These are phyloP conservation scores for Magallana nippona DNA, from an alignment of 2,888 invertebrate genomes.

Conservation along the genomic window DNA sequence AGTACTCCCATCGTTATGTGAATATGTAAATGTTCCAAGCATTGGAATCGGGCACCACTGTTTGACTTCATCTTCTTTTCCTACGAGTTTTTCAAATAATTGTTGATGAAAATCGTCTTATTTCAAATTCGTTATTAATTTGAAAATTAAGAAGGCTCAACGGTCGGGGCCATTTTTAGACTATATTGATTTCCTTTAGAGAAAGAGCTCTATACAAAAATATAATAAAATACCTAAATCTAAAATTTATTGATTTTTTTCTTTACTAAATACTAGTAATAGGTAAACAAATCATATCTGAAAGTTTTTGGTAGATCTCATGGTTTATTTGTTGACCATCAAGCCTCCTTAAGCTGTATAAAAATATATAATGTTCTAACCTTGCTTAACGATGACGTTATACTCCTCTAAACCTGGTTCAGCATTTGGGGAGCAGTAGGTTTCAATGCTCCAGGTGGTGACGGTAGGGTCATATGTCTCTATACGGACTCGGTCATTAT, in stretches of 20 bases:
- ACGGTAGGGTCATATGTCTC: constrained; percentile 15
- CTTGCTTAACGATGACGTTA: constrained; percentile 46
- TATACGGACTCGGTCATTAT: constrained; percentile 36
- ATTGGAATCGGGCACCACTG: constrained; percentile 39
- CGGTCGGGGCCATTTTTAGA: too few species aligned
- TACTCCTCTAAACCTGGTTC: constrained; percentile 44
- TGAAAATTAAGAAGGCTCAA: too few species aligned
- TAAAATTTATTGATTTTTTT: too few species aligned
- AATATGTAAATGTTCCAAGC: constrained; percentile 25
- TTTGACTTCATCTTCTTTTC: constrained; percentile 23
- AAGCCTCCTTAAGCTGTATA: too few species aligned
- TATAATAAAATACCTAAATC: too few species aligned
- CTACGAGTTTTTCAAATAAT: not conserved
- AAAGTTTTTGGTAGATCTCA: too few species aligned
- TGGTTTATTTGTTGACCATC: too few species aligned
- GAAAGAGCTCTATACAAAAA: too few species aligned
- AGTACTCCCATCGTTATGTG: constrained; percentile 40
- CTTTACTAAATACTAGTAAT: too few species aligned
- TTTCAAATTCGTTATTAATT: not conserved
- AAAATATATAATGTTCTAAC: constrained; percentile 1
- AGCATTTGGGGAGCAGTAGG: constrained; percentile 38
- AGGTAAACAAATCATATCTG: too few species aligned
- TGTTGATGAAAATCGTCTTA: too few species aligned
- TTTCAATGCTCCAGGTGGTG: constrained; percentile 13
- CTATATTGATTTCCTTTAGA: too few species aligned